A percentile compares a stretch with the other conserved stretches of the same genome.
Evolutionary conservation across 1,140 invertebrate genomes (phyloP).

Genomic region (Nephotettix cincticeps): DNA sequence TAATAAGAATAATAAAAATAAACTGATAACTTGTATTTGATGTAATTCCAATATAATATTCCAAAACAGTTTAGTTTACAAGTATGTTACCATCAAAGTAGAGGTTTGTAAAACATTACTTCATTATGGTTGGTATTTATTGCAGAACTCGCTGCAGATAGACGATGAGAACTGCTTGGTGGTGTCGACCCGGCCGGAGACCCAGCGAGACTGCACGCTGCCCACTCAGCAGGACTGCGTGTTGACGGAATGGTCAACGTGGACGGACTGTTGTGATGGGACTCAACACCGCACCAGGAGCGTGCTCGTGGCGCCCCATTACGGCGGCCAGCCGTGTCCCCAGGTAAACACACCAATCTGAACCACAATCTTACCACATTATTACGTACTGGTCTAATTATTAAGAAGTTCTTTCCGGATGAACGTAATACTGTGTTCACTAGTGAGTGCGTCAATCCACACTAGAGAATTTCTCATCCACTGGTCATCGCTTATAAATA

Average conservation of each 20-base stretch:
- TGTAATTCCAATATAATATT: not conserved
- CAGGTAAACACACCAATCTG: too few species aligned
- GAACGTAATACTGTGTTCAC: too few species aligned
- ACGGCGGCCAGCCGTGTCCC: constrained; percentile 43
- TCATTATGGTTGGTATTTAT: constrained; percentile 3
- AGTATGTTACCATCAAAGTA: not conserved
- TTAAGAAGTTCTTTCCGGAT: too few species aligned
- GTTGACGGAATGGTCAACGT: constrained; percentile 43
- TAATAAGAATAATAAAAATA: too few species aligned
- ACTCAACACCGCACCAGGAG: constrained; percentile 39
- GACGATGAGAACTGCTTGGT: constrained; percentile 45
- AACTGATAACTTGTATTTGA: not conserved
- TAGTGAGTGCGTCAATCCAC: too few species aligned
- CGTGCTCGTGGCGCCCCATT: constrained; percentile 43
- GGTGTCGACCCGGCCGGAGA: constrained; percentile 39
- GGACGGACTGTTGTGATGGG: constrained; percentile 41
- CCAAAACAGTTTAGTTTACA: not conserved
- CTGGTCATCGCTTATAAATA: too few species aligned
- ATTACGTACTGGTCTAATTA: too few species aligned
- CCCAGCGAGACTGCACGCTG: constrained; percentile 40
- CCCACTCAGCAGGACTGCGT: constrained; percentile 44
- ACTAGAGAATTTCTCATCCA: too few species aligned
- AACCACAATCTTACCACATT: too few species aligned
- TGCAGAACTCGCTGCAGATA: constrained; percentile 38
- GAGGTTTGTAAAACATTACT: not conserved